A percentile compares a stretch with the other conserved stretches of the same genome.
Evolutionary conservation across 2,797 vertebrate genomes (phyloP).

Genomic region (Etheostoma nigrum): DNA sequence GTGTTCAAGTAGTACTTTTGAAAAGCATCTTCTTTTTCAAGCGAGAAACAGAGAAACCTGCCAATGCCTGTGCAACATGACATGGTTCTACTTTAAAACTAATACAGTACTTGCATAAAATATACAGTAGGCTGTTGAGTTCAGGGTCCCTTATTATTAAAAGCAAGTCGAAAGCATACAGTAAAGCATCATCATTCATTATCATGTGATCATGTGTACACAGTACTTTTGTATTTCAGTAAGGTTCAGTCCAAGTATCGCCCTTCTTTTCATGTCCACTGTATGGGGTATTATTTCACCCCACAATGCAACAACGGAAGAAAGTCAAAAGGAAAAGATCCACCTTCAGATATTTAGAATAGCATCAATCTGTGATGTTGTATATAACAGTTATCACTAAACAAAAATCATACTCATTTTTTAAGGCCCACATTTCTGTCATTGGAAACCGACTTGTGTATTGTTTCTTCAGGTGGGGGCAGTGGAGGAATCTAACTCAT

Average conservation of each 20-base stretch:
- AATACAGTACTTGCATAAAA: conserved; percentile 58
- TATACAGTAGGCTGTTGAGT: conserved; percentile 36
- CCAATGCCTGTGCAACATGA: conserved; percentile 25
- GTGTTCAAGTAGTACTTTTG: conserved; percentile 44
- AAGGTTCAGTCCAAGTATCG: conserved; percentile 1
- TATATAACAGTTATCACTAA: too few relatives aligned
- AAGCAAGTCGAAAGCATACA: conserved; percentile 18
- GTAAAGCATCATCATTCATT: background rate
- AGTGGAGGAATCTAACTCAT: too few relatives aligned
- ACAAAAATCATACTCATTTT: too few relatives aligned
- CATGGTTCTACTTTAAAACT: conserved; percentile 21
- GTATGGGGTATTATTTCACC: conserved; percentile 8
- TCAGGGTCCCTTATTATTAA: conserved; percentile 32
- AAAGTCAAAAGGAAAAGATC: background rate
- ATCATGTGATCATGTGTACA: conserved; percentile 32
- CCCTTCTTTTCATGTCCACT: background rate
- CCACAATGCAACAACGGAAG: background rate
- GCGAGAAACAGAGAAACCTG: conserved; percentile 20
- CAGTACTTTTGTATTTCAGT: background rate
- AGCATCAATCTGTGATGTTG: too few relatives aligned
- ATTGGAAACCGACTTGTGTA: too few relatives aligned
- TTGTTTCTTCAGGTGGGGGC: too few relatives aligned
- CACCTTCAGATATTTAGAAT: conserved; percentile 1
- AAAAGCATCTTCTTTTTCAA: background rate
- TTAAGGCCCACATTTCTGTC: too few relatives aligned